Conservation (phyloP, 2,888 invertebrate species). For the Cheilosia scutellata region DNA sequence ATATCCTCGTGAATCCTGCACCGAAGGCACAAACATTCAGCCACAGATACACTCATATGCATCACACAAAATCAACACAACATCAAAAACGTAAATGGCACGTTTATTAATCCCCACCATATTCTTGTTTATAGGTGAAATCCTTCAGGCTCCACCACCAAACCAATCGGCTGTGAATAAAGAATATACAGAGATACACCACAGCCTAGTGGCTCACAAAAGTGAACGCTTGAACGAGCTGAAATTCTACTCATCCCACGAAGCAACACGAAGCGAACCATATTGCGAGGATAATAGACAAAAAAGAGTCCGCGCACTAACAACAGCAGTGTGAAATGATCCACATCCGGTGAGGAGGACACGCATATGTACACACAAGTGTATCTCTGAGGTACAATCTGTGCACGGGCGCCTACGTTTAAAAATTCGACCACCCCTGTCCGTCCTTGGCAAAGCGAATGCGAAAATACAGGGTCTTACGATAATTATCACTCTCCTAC, state of each 20-base stretch:
- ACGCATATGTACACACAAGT: conserved; percentile 44
- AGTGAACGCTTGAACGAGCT: conserved; percentile 20
- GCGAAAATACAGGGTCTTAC: conserved; percentile 30
- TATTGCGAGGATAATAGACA: conserved; percentile 9
- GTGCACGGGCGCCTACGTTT: conserved; percentile 22
- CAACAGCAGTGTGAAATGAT: conserved; percentile 62
- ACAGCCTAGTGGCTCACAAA: conserved; percentile 2
- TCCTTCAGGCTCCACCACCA: conserved; percentile 52
- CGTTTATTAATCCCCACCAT: conserved; percentile 71
- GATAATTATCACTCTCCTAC: conserved; percentile 56
- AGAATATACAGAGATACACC: conserved; percentile 4
- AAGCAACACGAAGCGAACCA: conserved; percentile 9
- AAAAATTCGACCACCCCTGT: conserved; percentile 11
- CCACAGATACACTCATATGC: conserved; percentile 21
- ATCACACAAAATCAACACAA: conserved; percentile 52
- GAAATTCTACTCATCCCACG: neutral
- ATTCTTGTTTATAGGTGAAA: conserved; percentile 69
- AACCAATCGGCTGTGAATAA: conserved; percentile 34
- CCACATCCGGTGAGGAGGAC: conserved; percentile 64
- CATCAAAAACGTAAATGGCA: conserved; percentile 58
- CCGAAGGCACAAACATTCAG: conserved; percentile 27
- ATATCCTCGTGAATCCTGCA: conserved; percentile 43
- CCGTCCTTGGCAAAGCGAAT: conserved; percentile 28
- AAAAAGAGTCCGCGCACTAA: conserved; percentile 16
- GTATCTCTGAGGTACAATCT: conserved; percentile 41